phyloP scores from a whole-genome alignment of 1,140 invertebrate genomes.

The Thaumetopoea pityocampa region DNA sequence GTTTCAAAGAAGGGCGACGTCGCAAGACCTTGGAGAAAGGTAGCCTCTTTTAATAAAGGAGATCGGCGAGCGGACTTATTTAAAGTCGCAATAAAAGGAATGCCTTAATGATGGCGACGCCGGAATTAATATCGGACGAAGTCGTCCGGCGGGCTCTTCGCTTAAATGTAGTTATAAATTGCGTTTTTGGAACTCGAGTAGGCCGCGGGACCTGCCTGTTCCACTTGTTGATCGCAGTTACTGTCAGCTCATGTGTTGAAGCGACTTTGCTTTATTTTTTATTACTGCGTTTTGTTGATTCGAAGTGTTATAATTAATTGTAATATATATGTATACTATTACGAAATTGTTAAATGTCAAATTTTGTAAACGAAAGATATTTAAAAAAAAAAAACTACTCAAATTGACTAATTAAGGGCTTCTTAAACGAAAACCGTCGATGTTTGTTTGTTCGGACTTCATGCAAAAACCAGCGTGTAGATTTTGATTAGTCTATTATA shows the following conservation, averaged over 20 bases:
- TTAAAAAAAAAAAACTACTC: too few relatives aligned
- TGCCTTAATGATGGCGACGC: slow-evolving; percentile 70
- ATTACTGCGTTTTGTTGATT: slow-evolving; percentile 9
- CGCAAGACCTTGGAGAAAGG: slow-evolving; percentile 71
- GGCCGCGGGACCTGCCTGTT: slow-evolving; percentile 18
- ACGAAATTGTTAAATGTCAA: too few relatives aligned
- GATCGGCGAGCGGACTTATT: slow-evolving; percentile 69
- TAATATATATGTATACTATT: too few relatives aligned
- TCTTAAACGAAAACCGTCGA: too few relatives aligned
- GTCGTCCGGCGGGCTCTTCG: slow-evolving; percentile 48
- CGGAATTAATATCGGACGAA: slow-evolving; percentile 66
- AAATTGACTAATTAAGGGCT: too few relatives aligned
- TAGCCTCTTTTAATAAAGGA: slow-evolving; percentile 64
- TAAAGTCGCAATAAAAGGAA: slow-evolving; percentile 74
- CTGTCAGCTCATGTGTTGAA: slow-evolving; percentile 10
- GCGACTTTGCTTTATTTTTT: slow-evolving; percentile 9
- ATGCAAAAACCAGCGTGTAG: too few relatives aligned
- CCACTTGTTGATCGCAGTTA: slow-evolving; percentile 19
- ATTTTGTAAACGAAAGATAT: too few relatives aligned
- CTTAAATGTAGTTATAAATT: slow-evolving; percentile 71
- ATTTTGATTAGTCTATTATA: too few relatives aligned
- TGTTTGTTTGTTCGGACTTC: too few relatives aligned
- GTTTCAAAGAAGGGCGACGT: slow-evolving; percentile 59
- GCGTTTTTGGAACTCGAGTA: slow-evolving; percentile 52
- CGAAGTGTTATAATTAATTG: too few relatives aligned